A percentile compares a stretch with the other conserved stretches of the same genome.
Conservation (phyloP, 2,113 vertebrate species). For the Noturus placidus region DNA sequence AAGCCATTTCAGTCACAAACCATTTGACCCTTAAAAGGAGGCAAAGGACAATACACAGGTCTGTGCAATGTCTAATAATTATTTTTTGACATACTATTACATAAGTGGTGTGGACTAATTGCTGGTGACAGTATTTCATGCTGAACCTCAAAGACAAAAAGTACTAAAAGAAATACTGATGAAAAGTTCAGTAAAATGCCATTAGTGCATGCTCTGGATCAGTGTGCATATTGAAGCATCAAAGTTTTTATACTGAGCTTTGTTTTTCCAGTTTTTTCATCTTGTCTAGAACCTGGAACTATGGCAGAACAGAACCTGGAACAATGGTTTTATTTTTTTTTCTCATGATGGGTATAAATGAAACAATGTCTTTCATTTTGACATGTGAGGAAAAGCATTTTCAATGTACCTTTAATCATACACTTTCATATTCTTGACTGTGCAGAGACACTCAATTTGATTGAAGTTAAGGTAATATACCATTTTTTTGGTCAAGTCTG, state of each 20-base stretch:
- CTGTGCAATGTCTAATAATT: slow-evolving; percentile 9
- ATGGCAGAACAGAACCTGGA: neutral
- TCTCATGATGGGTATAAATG: neutral
- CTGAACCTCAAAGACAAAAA: slow-evolving; percentile 11
- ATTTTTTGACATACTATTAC: neutral
- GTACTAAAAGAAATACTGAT: neutral
- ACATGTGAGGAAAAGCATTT: neutral
- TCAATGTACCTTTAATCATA: neutral
- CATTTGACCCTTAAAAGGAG: slow-evolving; percentile 14
- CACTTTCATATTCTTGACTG: neutral
- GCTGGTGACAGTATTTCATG: neutral
- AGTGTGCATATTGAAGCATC: neutral
- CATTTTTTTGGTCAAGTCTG: neutral
- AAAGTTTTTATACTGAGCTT: neutral
- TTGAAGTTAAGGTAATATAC: neutral
- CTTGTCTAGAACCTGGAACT: slow-evolving; percentile 5
- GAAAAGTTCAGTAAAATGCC: neutral
- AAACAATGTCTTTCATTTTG: neutral
- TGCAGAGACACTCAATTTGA: neutral
- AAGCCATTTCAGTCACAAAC: neutral
- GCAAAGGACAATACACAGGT: neutral
- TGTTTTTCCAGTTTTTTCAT: neutral
- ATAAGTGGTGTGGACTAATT: neutral
- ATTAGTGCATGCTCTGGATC: neutral
- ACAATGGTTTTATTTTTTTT: neutral